Conservation (phyloP, 2,888 invertebrate species). For the Mesorhabditis spiculigera region DNA sequence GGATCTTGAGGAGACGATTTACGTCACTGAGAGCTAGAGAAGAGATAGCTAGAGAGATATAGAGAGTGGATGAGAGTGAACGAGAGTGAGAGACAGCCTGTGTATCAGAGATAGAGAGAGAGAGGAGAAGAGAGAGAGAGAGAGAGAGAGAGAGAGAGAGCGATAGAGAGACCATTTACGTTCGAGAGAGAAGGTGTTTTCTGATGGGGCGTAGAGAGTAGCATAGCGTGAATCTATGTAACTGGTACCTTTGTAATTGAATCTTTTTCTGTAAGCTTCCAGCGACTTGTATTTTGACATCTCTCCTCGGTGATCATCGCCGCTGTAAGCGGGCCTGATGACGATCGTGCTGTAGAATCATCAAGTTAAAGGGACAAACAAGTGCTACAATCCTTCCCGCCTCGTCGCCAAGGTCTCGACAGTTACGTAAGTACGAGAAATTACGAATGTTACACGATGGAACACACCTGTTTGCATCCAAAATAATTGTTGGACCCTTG, state of each 20-base stretch:
- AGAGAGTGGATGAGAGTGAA: too few relatives aligned
- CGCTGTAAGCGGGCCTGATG: conserved; percentile 82
- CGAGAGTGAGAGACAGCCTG: too few relatives aligned
- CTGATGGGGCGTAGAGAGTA: too few relatives aligned
- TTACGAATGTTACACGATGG: not conserved
- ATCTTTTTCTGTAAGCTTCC: conserved; percentile 19
- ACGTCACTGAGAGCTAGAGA: too few relatives aligned
- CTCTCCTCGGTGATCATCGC: conserved; percentile 77
- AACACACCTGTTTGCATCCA: conserved; percentile 72
- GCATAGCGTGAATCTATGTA: too few relatives aligned
- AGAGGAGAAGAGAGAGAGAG: too few relatives aligned
- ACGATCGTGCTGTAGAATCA: conserved; percentile 78
- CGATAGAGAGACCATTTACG: too few relatives aligned
- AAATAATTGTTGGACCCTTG: conserved; percentile 85
- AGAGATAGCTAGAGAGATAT: too few relatives aligned
- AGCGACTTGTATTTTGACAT: conserved; percentile 62
- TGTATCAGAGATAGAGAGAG: too few relatives aligned
- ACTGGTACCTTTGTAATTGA: conserved; percentile 14
- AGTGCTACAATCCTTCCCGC: not conserved
- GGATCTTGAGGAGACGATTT: too few relatives aligned
- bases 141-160: too few relatives aligned
- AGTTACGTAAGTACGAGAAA: not conserved
- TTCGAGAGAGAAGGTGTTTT: too few relatives aligned
- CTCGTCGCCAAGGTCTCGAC: not conserved
- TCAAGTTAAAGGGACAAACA: not conserved